Percentiles rank a stretch among this genome's conserved stretches.
Evolutionary conservation across 2,113 vertebrate genomes (phyloP).

Genomic region (Cairina moschata): DNA sequence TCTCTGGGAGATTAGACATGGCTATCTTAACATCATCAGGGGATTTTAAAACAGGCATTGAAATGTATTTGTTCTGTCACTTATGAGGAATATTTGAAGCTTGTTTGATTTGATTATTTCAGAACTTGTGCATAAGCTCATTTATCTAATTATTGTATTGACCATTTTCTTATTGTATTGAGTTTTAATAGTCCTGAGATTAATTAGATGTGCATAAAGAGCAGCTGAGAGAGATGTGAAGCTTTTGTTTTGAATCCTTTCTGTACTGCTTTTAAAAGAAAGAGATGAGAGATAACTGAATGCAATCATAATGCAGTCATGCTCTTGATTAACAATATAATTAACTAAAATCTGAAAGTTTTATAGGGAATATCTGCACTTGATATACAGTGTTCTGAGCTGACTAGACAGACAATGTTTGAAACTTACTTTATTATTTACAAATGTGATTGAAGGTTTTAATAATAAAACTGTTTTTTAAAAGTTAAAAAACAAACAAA

Average conservation of each 20-base stretch:
- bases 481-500: neutral
- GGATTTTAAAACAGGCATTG: conserved; percentile 31
- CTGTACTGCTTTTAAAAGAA: neutral
- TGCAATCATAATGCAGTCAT: conserved; percentile 12
- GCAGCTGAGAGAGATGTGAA: neutral
- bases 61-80: conserved; percentile 41
- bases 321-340: conserved; percentile 46
- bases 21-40: neutral
- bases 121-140: neutral
- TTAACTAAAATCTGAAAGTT: neutral
- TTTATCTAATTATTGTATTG: conserved; percentile 58
- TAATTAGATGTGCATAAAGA: conserved; percentile 47
- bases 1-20: conserved; percentile 15
- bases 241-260: conserved; percentile 33
- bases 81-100: conserved; percentile 51
- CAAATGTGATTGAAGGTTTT: neutral
- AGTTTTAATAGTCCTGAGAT: conserved; percentile 47
- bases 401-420: neutral
- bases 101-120: conserved; percentile 60
- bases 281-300: conserved; percentile 3
- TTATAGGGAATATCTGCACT: neutral
- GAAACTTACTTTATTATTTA: neutral
- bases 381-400: neutral
- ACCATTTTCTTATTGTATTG: conserved; percentile 33
- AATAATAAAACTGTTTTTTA: neutral